phyloP scores from a whole-genome alignment of 1,140 invertebrate genomes.

The Olivierus martensii region DNA sequence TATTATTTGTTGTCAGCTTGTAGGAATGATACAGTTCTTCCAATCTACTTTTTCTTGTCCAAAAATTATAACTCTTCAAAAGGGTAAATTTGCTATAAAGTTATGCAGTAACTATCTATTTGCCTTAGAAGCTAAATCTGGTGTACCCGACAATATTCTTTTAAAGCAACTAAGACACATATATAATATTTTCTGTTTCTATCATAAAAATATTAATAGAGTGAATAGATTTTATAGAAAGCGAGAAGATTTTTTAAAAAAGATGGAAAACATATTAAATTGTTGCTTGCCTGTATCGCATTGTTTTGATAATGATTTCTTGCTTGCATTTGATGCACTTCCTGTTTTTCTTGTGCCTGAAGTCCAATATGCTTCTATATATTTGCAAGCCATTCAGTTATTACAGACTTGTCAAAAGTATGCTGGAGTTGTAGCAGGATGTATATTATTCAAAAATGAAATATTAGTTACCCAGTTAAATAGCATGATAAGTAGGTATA shows the following conservation, averaged over 20 bases:
- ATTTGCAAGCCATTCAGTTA: no score
- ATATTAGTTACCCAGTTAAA: no score
- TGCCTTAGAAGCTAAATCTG: slow-evolving; percentile 33
- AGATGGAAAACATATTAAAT: slow-evolving; percentile 4
- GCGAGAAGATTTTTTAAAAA: neutral
- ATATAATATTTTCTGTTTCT: slow-evolving; percentile 12
- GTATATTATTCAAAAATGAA: no score
- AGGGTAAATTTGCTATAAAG: slow-evolving; percentile 67
- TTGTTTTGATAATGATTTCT: slow-evolving; percentile 3
- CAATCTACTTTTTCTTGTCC: slow-evolving; percentile 55
- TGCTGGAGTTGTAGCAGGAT: no score
- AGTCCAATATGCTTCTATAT: no score
- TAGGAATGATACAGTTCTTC: slow-evolving; percentile 63
- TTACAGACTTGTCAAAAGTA: no score
- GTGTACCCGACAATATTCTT: neutral
- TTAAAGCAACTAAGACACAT: slow-evolving; percentile 3
- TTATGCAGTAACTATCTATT: slow-evolving; percentile 61
- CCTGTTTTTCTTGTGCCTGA: neutral
- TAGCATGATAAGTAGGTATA: no score
- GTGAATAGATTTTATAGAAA: neutral
- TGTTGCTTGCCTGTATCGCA: slow-evolving; percentile 7
- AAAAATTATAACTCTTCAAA: slow-evolving; percentile 54
- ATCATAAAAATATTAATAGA: slow-evolving; percentile 9
- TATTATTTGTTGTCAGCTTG: slow-evolving; percentile 62
- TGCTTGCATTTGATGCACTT: slow-evolving; percentile 3